phyloP scores from a whole-genome alignment of 2,888 invertebrate species.

The Pseudoips prasinana region DNA sequence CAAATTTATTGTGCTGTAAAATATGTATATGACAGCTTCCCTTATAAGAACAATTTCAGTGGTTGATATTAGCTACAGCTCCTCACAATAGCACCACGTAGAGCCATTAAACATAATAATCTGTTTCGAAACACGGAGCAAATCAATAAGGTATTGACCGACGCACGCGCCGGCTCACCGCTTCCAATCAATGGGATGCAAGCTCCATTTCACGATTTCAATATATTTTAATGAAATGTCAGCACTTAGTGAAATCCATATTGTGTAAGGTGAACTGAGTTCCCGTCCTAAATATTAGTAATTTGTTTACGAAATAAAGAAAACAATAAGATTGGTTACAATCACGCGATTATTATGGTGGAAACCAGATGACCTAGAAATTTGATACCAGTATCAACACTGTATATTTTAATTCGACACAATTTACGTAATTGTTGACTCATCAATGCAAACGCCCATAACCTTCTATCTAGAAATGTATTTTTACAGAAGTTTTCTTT shows the following conservation, averaged over 20 bases:
- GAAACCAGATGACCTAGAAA: no score
- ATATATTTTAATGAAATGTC: constrained; percentile 80
- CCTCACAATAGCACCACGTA: constrained; percentile 33
- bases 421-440: no score
- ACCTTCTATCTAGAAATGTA: no score
- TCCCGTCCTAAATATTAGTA: constrained; percentile 45
- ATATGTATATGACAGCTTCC: no score
- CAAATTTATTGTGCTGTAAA: no score
- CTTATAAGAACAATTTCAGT: no score
- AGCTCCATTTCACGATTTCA: constrained; percentile 78
- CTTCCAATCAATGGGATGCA: constrained; percentile 76
- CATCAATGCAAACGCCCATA: no score
- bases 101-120: constrained; percentile 43
- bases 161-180: constrained; percentile 58
- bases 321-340: constrained; percentile 41
- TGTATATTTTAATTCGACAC: no score
- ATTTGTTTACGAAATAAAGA: constrained; percentile 43
- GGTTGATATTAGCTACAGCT: constrained; percentile 22
- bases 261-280: constrained; percentile 58
- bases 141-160: constrained; percentile 65
- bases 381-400: no score
- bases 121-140: constrained; percentile 59
- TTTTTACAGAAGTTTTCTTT: no score
- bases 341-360: constrained; percentile 11
- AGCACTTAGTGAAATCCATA: constrained; percentile 71